Base-by-base conservation (phyloP, 2,113 vertebrate species). In the Odontesthes bonariensis region DNA sequence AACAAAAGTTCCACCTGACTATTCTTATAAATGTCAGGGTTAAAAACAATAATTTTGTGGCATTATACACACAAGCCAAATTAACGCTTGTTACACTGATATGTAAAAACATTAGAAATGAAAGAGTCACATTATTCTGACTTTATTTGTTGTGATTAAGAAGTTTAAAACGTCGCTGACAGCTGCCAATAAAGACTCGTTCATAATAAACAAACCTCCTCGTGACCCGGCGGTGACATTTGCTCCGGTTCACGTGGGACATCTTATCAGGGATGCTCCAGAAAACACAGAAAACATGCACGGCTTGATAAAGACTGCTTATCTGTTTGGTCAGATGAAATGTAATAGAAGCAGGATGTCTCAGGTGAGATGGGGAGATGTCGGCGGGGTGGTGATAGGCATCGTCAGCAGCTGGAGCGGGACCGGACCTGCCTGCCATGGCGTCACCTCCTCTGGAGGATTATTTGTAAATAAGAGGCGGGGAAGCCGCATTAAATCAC, bases 331-430 rank as follows among this genome's bases (percentile, higher is more conserved):
- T 68, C 49, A 69, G 73, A 84, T 72, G 53, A 70, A 75, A 49
- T 46, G 60, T 63, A 65, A 70, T 58, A 65, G 49, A 61, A 22
- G 67, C 58, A 72, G 81, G 56, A 75, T 58, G 32, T 74, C 7
- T 13, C n/a, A 27, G 80, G 53, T 82, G 20, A 88, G 89, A 90
- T 90, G 84, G 59, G 54, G 70, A 88, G 90, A 91, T 91, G 89
- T 82, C 82, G 81, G 74, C 22, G 3, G 7, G 7, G 80, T 19
- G 44, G 51, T 20, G 88, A 92, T 90, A 84, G 85, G 75, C 79
- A 92, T 91, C 86, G 32, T 59, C 55, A 61, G 82, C 16, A 69
- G 54, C 31, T 31, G 19, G 33, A 23, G 17, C 90, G 66, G 79
- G 90, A 89, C 27, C 1, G 54, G 73, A 75, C 89, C 51, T 62